Percentiles rank a stretch among this genome's conserved stretches.
phyloP scores from a whole-genome alignment of 1,140 invertebrate genomes.

The Platyura marginata region DNA sequence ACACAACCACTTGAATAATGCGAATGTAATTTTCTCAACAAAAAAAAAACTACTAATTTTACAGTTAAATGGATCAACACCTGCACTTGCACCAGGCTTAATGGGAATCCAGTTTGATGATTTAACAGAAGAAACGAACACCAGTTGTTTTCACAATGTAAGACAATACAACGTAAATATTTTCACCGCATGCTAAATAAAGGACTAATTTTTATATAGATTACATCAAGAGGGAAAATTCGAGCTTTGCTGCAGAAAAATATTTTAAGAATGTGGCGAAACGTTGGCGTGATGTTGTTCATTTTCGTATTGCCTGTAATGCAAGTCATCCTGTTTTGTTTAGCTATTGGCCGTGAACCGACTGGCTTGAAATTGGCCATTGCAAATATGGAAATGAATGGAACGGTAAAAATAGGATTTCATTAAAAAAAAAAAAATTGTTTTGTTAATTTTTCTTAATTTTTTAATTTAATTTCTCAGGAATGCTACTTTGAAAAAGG shows the following conservation, averaged over 20 bases:
- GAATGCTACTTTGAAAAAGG: constrained; percentile 30
- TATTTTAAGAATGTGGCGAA: constrained; percentile 80
- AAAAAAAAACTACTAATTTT: not conserved
- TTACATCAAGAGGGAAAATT: constrained; percentile 48
- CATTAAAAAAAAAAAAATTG: not conserved
- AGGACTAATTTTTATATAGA: constrained; percentile 9
- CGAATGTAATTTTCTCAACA: not conserved
- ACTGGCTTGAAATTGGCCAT: constrained; percentile 66
- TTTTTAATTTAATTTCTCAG: constrained; percentile 3
- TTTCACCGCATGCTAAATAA: not conserved
- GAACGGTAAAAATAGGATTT: constrained; percentile 25
- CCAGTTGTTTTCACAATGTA: constrained; percentile 28
- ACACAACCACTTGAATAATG: not conserved
- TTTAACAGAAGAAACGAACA: not conserved
- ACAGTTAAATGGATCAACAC: constrained; percentile 2
- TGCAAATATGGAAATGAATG: constrained; percentile 63
- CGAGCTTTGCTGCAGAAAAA: constrained; percentile 80
- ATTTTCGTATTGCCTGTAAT: constrained; percentile 81
- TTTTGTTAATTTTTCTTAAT: constrained; percentile 16
- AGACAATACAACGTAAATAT: constrained; percentile 7
- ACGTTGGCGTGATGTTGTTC: constrained; percentile 80
- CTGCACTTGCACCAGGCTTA: not conserved
- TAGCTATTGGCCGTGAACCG: constrained; percentile 83
- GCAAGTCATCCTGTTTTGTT: constrained; percentile 89
- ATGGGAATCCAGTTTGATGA: constrained; percentile 3